A percentile compares a stretch with the other conserved stretches of the same genome.
phyloP scores from a whole-genome alignment of 2,113 vertebrate genomes.

The Mustelus asterias region DNA sequence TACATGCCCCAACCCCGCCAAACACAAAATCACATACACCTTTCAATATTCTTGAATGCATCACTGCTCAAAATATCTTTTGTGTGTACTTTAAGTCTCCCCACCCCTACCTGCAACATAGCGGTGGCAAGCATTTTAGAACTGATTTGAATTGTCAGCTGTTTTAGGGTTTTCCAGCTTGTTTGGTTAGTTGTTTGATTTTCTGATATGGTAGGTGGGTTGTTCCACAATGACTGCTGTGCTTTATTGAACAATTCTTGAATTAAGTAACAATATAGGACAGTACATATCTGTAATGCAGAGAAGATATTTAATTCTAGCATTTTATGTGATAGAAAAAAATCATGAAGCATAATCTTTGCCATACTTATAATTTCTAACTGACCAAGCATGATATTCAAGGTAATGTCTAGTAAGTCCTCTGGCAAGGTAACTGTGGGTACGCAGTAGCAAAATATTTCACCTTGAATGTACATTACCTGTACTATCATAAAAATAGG shows the following conservation, averaged over 20 bases:
- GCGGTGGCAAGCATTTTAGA: not conserved
- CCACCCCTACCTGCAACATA: not conserved
- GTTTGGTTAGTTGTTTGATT: not conserved
- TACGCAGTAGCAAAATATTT: not conserved
- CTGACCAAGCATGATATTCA: not conserved
- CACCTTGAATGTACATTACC: not conserved
- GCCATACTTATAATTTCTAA: not conserved
- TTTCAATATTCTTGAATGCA: not conserved
- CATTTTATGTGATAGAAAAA: not conserved
- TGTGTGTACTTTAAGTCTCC: not conserved
- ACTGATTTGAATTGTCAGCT: not conserved
- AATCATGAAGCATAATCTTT: not conserved
- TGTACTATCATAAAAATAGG: not conserved
- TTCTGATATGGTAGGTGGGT: not conserved
- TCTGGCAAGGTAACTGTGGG: not conserved
- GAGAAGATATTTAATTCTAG: not conserved
- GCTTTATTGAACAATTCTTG: not conserved
- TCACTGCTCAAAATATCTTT: not conserved
- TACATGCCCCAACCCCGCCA: not conserved
- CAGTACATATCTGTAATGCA: not conserved
- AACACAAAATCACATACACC: not conserved
- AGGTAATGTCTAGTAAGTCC: not conserved
- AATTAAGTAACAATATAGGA: not conserved
- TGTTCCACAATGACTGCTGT: not conserved
- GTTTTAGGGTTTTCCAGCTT: not conserved